These are phyloP conservation scores for Drosophila suzukii DNA, from an alignment of 1,140 invertebrate species.

Conservation along the genomic window DNA sequence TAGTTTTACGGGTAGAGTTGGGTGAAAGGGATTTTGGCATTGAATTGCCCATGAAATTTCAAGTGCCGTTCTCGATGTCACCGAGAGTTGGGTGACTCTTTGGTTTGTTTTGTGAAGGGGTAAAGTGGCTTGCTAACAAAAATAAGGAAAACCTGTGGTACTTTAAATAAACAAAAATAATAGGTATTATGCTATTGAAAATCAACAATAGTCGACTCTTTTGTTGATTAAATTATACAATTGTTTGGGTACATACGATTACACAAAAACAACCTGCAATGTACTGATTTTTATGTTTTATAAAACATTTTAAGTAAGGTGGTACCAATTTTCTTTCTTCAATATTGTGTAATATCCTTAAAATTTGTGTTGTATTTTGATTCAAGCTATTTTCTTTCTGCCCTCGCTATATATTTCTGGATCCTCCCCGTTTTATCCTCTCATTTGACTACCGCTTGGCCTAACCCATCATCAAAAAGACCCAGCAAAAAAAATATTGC, in stretches of 20 bases:
- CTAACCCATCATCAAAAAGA: conserved; percentile 34
- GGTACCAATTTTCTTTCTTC: no score
- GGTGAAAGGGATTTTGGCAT: conserved; percentile 18
- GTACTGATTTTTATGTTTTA: no score
- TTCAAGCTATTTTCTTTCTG: no score
- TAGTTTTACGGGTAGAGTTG: conserved; percentile 2
- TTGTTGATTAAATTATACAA: no score
- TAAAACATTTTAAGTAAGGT: no score
- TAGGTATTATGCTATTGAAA: conserved; percentile 2
- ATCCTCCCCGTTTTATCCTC: not conserved
- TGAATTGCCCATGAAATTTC: conserved; percentile 54
- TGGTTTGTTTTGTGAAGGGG: not conserved
- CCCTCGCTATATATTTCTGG: no score
- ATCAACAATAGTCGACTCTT: not conserved
- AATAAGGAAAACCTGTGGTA: not conserved
- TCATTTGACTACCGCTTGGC: conserved; percentile 2
- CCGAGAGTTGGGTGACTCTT: conserved; percentile 4
- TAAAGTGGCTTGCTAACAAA: conserved; percentile 13
- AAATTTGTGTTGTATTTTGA: no score
- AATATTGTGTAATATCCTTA: no score
- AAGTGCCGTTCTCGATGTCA: conserved; percentile 26
- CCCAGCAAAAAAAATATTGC: not conserved
- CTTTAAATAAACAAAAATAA: conserved; percentile 6
- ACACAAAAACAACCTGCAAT: no score
- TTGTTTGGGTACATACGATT: no score